A percentile compares a stretch with the other conserved stretches of the same genome.
phyloP scores from a whole-genome alignment of 92 coral and sea anemone species.

The Chrysogorgia sp. region DNA sequence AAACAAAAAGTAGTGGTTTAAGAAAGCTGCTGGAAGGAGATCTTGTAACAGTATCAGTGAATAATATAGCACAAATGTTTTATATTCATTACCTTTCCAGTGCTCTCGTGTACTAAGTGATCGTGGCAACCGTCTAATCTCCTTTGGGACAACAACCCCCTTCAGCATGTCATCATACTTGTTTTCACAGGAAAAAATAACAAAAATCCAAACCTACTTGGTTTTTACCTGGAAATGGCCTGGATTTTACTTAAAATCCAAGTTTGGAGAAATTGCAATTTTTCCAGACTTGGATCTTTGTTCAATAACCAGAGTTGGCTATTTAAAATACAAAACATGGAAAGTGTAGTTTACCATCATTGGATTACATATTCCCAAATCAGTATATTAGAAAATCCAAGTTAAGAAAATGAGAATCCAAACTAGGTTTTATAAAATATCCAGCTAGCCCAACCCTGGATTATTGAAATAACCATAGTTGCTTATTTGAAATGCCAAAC shows the following conservation, averaged over 20 bases:
- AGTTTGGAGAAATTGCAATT: slow-evolving; percentile 24
- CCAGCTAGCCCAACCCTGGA: too few species aligned
- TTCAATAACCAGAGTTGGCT: slow-evolving; percentile 18
- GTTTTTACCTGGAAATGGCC: slow-evolving; percentile 32
- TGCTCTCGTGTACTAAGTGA: slow-evolving; percentile 6
- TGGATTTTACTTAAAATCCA: slow-evolving; percentile 10
- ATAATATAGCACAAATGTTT: too few species aligned
- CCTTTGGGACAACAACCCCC: slow-evolving; percentile 24
- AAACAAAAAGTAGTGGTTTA: too few species aligned
- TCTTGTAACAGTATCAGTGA: background rate
- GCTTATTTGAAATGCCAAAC: too few species aligned
- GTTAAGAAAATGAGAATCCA: too few species aligned
- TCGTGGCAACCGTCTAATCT: slow-evolving; percentile 14
- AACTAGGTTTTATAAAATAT: too few species aligned
- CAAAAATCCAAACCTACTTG: slow-evolving; percentile 1
- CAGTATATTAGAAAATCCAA: too few species aligned
- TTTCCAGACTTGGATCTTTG: slow-evolving; percentile 7
- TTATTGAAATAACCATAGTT: too few species aligned
- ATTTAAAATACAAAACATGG: slow-evolving; percentile 11
- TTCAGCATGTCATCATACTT: slow-evolving; percentile 14
- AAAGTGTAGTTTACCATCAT: slow-evolving; percentile 24
- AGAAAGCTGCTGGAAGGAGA: background rate
- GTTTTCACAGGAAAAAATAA: too few species aligned
- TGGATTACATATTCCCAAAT: slow-evolving; percentile 1
- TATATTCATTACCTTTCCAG: slow-evolving; percentile 35